Evolutionary conservation across 2,888 invertebrate genomes (phyloP).

Genomic region (Apamea anceps): DNA sequence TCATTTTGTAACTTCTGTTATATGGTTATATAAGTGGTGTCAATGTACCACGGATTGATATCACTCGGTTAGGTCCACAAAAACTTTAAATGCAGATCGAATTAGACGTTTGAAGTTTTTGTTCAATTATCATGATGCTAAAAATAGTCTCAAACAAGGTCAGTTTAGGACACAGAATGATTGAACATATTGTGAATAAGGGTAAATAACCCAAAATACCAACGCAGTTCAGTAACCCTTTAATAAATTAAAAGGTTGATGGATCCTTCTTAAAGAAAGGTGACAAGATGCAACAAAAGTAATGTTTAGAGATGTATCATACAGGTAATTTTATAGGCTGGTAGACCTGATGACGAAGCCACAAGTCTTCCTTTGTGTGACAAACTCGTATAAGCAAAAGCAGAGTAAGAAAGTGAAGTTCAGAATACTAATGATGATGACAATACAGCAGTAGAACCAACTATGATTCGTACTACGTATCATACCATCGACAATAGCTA

Average conservation of each 20-base stretch:
- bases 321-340: background rate
- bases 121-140: background rate
- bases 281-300: background rate
- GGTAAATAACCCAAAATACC: constrained; percentile 9
- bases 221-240: constrained; percentile 4
- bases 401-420: background rate
- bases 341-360: background rate
- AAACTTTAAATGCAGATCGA: constrained; percentile 6
- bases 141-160: constrained; percentile 18
- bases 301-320: constrained; percentile 3
- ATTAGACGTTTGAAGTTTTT: background rate
- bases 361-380: background rate
- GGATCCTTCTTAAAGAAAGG: background rate
- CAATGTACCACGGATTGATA: constrained; percentile 9
- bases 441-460: constrained; percentile 11
- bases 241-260: background rate
- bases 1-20: background rate
- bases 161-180: constrained; percentile 4
- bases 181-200: background rate
- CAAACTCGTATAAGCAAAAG: background rate
- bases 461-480: background rate
- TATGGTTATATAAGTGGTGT: background rate
- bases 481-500: constrained; percentile 11
- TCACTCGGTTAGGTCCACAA: constrained; percentile 9
- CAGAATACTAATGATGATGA: constrained; percentile 18